A percentile compares a stretch with the other conserved stretches of the same genome.
Evolutionary conservation across 2,888 invertebrate species (phyloP).

Genomic region (Pseudeuparius sepicola): DNA sequence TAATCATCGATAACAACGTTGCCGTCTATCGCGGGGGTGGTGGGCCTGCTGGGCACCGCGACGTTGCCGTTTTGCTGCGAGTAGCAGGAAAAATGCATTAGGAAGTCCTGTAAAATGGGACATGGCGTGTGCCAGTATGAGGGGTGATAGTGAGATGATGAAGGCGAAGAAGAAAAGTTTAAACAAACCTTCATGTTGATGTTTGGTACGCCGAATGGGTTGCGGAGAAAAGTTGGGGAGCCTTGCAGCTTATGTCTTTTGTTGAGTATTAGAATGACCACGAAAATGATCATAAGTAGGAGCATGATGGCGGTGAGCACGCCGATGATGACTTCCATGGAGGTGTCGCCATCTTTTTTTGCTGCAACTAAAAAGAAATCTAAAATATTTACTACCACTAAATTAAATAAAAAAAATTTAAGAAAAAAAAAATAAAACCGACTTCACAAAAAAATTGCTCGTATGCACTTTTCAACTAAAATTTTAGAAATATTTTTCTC

Average conservation of each 20-base stretch:
- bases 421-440: conserved; percentile 1
- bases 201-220: conserved; percentile 50
- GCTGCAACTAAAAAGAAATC: conserved; percentile 46
- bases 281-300: conserved; percentile 51
- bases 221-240: conserved; percentile 49
- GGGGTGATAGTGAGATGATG: no score
- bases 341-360: conserved; percentile 46
- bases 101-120: conserved; percentile 40
- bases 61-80: conserved; percentile 35
- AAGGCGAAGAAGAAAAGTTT: no score
- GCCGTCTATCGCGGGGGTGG: conserved; percentile 36
- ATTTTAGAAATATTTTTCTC: no score
- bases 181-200: conserved; percentile 61
- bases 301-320: conserved; percentile 57
- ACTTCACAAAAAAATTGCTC: no score
- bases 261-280: conserved; percentile 50
- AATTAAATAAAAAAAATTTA: no score
- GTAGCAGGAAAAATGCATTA: conserved; percentile 49
- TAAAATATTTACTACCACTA: no score
- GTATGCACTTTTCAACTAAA: no score
- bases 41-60: conserved; percentile 32
- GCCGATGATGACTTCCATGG: conserved; percentile 52
- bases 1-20: conserved; percentile 35
- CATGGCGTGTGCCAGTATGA: no score
- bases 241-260: conserved; percentile 51